These are phyloP conservation scores for Salvelinus alpinus DNA, from an alignment of 2,113 vertebrate genomes.

Conservation along the genomic window DNA sequence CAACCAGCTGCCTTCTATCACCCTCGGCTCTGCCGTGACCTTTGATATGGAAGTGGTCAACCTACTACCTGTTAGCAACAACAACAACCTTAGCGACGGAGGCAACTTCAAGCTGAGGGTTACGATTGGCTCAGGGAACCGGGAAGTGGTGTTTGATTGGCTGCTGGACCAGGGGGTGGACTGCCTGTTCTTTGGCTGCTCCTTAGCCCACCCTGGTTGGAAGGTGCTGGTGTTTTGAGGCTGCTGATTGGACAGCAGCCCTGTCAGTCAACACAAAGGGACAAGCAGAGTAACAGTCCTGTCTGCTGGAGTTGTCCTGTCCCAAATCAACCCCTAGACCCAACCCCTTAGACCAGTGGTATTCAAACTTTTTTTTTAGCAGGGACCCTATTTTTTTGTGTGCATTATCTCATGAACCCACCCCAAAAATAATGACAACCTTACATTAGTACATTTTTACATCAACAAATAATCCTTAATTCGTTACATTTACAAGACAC, in stretches of 20 bases:
- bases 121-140: conserved; percentile 90
- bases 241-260: conserved; percentile 9
- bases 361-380: too few relatives aligned
- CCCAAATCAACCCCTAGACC: background rate
- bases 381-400: too few relatives aligned
- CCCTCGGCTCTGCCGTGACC: conserved; percentile 86
- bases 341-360: background rate
- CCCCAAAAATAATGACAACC: too few relatives aligned
- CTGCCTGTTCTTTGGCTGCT: conserved; percentile 92
- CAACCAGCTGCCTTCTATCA: conserved; percentile 93
- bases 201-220: conserved; percentile 90
- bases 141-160: conserved; percentile 98
- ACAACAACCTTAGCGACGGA: conserved; percentile 75
- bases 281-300: background rate
- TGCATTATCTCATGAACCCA: too few relatives aligned
- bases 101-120: conserved; percentile 87
- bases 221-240: conserved; percentile 91
- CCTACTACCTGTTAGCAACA: conserved; percentile 76
- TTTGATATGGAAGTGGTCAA: conserved; percentile 94
- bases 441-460: too few relatives aligned
- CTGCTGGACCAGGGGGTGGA: conserved; percentile 86
- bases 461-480: too few relatives aligned
- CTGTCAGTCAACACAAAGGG: background rate
- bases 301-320: background rate
- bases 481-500: too few relatives aligned